These are phyloP conservation scores for Enteromius thamalakanensis DNA, from an alignment of 2,797 vertebrate species.

Conservation along the genomic window DNA sequence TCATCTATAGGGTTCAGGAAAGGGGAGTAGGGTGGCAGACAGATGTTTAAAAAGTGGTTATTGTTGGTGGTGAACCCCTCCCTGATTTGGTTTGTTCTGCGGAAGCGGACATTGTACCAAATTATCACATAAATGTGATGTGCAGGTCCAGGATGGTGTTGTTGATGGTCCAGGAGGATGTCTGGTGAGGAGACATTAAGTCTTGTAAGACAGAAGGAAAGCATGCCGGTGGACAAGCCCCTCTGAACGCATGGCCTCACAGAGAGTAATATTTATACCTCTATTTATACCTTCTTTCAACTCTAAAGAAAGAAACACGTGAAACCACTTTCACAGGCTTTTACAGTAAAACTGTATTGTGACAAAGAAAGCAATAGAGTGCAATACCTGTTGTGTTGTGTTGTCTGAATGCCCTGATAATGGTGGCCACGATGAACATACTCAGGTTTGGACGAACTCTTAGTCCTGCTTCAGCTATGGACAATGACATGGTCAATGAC, in stretches of 20 bases:
- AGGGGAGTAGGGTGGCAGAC: background rate
- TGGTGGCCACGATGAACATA: constrained; percentile 48
- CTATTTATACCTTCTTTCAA: too few relatives aligned
- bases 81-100: constrained; percentile 28
- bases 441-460: constrained; percentile 47
- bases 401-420: constrained; percentile 37
- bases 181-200: constrained; percentile 28
- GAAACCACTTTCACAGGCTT: too few relatives aligned
- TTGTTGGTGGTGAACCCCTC: constrained; percentile 11
- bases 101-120: constrained; percentile 40
- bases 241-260: too few relatives aligned
- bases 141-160: background rate
- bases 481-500: constrained; percentile 10
- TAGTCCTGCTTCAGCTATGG: too few relatives aligned
- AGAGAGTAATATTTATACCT: too few relatives aligned
- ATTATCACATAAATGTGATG: constrained; percentile 32
- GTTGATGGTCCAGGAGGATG: constrained; percentile 22
- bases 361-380: constrained; percentile 44
- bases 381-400: constrained; percentile 51
- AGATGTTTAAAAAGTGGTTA: background rate
- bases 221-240: too few relatives aligned
- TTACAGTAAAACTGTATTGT: constrained; percentile 31
- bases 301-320: too few relatives aligned
- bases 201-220: background rate
- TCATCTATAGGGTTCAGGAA: background rate